Conservation (phyloP, 2,113 vertebrate genomes). For the Candoia aspera region DNA sequence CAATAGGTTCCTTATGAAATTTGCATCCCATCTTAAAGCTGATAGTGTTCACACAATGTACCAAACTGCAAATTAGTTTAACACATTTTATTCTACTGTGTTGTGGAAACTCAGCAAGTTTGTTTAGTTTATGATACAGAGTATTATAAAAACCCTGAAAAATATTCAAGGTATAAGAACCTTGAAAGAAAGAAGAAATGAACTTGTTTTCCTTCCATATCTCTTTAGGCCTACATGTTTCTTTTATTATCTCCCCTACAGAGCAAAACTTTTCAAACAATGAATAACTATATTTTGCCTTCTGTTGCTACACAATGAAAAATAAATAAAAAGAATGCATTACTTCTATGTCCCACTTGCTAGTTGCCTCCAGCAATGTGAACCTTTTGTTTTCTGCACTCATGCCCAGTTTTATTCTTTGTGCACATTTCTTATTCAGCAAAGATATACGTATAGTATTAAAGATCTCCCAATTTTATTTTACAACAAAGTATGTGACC, state of each 20-base stretch:
- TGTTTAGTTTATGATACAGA: background rate
- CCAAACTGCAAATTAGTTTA: background rate
- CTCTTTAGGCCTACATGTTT: slow-evolving; percentile 10
- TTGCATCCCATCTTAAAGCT: background rate
- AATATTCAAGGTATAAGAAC: background rate
- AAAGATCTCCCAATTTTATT: background rate
- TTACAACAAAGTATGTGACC: background rate
- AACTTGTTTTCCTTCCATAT: slow-evolving; percentile 2
- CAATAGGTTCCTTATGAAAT: background rate
- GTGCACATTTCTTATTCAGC: slow-evolving; percentile 2
- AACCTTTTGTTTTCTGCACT: background rate
- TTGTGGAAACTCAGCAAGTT: background rate
- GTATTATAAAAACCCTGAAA: background rate
- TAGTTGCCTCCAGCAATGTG: background rate
- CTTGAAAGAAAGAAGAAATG: slow-evolving; percentile 4
- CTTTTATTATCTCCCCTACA: slow-evolving; percentile 24
- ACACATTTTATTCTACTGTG: background rate
- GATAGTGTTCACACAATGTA: background rate
- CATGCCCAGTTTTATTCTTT: background rate
- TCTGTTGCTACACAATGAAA: slow-evolving; percentile 20
- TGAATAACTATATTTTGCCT: background rate
- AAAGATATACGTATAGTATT: slow-evolving; percentile 19
- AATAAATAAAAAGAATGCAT: slow-evolving; percentile 13
- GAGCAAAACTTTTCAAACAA: background rate
- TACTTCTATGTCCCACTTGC: background rate